A percentile compares a stretch with the other conserved stretches of the same genome.
Conservation (phyloP, 2,888 invertebrate genomes). For the Neoitamus cyanurus region DNA sequence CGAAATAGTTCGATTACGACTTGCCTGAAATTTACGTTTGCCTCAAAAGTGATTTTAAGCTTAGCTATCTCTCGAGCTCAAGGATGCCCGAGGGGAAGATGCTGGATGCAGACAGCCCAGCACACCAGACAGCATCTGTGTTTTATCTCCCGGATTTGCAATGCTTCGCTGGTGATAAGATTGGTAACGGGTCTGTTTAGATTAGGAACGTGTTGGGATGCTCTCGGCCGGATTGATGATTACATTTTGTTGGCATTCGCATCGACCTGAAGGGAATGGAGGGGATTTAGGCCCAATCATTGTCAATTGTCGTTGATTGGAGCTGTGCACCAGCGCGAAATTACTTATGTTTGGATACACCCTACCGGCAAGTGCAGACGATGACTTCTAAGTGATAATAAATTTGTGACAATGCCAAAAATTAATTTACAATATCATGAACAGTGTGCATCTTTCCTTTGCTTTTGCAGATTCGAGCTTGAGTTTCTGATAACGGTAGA, state of each 20-base stretch:
- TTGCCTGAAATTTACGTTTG: slow-evolving; percentile 11
- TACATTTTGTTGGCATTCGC: neutral
- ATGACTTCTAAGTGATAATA: neutral
- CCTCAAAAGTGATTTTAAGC: slow-evolving; percentile 21
- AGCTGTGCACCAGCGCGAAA: neutral
- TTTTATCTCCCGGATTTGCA: slow-evolving; percentile 18
- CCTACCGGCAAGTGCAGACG: neutral
- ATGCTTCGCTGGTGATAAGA: neutral
- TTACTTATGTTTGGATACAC: neutral
- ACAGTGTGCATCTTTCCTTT: neutral
- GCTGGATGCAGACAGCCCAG: neutral
- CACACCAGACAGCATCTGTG: slow-evolving; percentile 2
- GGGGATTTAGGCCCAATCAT: neutral
- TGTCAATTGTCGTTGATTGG: neutral
- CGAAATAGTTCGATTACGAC: slow-evolving; percentile 7
- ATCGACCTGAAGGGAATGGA: neutral
- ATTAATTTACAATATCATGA: neutral
- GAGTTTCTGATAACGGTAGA: neutral
- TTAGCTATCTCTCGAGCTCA: neutral
- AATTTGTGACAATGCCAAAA: neutral
- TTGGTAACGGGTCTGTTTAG: neutral
- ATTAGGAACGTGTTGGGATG: neutral
- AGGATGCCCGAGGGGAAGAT: neutral
- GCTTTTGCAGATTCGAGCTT: neutral
- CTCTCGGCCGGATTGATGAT: neutral